phyloP scores from a whole-genome alignment of 2,113 vertebrate genomes.

The Nasalis larvatus region DNA sequence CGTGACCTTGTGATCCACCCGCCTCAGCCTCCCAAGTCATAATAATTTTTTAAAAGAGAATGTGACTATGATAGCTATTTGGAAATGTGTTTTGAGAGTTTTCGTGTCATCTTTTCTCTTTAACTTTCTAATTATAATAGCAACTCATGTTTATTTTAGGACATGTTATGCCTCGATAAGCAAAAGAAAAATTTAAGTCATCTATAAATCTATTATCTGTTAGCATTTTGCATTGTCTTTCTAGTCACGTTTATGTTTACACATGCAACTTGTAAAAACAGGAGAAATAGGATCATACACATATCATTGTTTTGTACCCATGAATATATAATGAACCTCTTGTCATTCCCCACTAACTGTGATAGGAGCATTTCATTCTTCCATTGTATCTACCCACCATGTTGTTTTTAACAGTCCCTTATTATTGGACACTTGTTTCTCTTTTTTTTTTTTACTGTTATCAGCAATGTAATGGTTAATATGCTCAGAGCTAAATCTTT shows the following conservation, averaged over 20 bases:
- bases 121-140: background rate
- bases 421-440: background rate
- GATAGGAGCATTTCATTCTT: background rate
- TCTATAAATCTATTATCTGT: background rate
- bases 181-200: background rate
- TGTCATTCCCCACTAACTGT: background rate
- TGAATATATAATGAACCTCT: background rate
- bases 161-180: background rate
- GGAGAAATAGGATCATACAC: background rate
- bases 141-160: conserved; percentile 1
- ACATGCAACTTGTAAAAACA: background rate
- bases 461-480: background rate
- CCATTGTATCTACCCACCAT: background rate
- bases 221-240: background rate
- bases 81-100: background rate
- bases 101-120: background rate
- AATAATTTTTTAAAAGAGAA: background rate
- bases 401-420: background rate
- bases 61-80: conserved; percentile 9
- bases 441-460: background rate
- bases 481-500: background rate
- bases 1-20: too few species aligned
- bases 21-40: background rate
- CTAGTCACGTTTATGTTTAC: background rate
- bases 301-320: background rate